A percentile compares a stretch with the other conserved stretches of the same genome.
Evolutionary conservation across 2,113 vertebrate species (phyloP).

Genomic region (Potamarius usumacintae): DNA sequence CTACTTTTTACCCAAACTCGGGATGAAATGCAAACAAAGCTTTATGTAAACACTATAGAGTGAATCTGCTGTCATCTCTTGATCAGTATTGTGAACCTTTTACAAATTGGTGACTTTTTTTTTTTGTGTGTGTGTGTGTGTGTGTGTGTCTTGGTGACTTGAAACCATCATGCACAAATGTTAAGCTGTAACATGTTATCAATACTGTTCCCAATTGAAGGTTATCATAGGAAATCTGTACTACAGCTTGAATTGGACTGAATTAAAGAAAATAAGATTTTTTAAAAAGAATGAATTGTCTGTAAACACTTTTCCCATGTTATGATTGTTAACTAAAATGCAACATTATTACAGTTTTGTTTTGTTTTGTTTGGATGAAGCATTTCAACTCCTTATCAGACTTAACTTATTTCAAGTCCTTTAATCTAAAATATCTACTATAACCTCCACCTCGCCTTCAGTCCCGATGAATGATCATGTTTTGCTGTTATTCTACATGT

Average conservation of each 20-base stretch:
- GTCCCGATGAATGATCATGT: neutral
- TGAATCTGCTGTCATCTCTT: neutral
- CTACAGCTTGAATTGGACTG: neutral
- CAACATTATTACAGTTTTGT: neutral
- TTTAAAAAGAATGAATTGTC: neutral
- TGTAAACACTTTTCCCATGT: neutral
- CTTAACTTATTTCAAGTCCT: neutral
- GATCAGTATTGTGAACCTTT: constrained; percentile 6
- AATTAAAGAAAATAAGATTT: neutral
- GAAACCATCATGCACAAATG: constrained; percentile 47
- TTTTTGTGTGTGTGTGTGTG: neutral
- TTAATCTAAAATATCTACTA: neutral
- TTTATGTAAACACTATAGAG: neutral
- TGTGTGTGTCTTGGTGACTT: neutral
- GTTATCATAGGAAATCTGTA: constrained; percentile 34
- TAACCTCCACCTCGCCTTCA: constrained; percentile 10
- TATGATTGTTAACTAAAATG: neutral
- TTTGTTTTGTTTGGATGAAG: neutral
- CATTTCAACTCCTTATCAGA: neutral
- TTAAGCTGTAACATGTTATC: constrained; percentile 50
- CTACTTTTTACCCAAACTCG: neutral
- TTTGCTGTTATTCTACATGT: constrained; percentile 21
- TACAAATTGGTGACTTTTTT: neutral
- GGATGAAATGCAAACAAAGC: neutral
- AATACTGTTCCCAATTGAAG: constrained; percentile 61